phyloP scores from a whole-genome alignment of 2,797 vertebrate genomes.

The Momotus momota region DNA sequence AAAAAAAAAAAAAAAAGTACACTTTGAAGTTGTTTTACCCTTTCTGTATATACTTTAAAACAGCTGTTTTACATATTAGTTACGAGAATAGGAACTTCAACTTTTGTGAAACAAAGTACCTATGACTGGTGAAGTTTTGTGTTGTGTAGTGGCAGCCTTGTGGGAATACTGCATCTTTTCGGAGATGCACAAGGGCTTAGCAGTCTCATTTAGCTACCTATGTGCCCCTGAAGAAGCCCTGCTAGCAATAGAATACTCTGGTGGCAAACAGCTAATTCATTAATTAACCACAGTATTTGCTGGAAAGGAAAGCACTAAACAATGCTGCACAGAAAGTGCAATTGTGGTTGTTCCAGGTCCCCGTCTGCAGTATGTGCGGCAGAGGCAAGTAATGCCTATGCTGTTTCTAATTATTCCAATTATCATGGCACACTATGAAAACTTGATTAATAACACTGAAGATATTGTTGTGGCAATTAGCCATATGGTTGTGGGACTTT shows the following conservation, averaged over 20 bases:
- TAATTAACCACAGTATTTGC: conserved; percentile 88
- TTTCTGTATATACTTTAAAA: background rate
- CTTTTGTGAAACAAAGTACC: conserved; percentile 35
- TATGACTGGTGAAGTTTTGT: conserved; percentile 3
- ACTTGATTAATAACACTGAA: conserved; percentile 99
- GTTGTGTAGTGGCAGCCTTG: background rate
- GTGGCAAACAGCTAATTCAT: conserved; percentile 83
- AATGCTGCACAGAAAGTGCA: conserved; percentile 78
- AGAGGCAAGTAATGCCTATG: conserved; percentile 87
- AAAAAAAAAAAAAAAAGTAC: background rate
- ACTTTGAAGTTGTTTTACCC: background rate
- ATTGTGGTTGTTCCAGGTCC: conserved; percentile 76
- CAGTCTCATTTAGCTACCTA: conserved; percentile 82
- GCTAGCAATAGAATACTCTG: conserved; percentile 75
- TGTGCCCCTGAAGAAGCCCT: conserved; percentile 72
- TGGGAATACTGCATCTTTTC: conserved; percentile 39
- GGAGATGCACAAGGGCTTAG: conserved; percentile 53
- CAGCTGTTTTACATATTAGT: conserved; percentile 2
- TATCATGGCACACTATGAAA: conserved; percentile 99
- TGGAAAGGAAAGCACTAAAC: conserved; percentile 84
- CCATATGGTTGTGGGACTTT: conserved; percentile 99
- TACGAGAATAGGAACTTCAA: conserved; percentile 6
- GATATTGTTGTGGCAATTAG: conserved; percentile 99
- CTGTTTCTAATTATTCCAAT: conserved; percentile 99
- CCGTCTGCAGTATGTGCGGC: conserved; percentile 79